Evolutionary conservation across 2,888 invertebrate species (phyloP).

Genomic region (Amphipoea lucens): DNA sequence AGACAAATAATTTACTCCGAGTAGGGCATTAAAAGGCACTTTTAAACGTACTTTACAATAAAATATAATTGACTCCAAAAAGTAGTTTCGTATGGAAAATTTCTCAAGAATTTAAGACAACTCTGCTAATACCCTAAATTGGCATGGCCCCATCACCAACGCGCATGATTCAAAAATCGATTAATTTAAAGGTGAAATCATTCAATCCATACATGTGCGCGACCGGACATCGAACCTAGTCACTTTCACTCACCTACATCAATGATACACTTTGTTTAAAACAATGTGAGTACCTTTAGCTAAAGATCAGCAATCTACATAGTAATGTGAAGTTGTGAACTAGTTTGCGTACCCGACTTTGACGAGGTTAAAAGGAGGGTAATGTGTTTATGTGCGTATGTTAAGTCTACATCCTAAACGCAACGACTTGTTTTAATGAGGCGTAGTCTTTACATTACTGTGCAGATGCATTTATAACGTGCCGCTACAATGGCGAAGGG

Average conservation of each 20-base stretch:
- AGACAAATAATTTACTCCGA: background rate
- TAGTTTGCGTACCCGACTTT: conserved; percentile 7
- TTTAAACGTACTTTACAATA: background rate
- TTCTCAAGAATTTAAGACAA: background rate
- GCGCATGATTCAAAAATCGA: conserved; percentile 19
- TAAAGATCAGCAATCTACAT: conserved; percentile 17
- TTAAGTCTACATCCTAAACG: background rate
- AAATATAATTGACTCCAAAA: background rate
- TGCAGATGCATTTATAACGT: background rate
- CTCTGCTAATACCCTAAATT: background rate
- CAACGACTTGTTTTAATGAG: background rate
- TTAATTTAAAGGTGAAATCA: conserved; percentile 50
- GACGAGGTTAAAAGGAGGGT: conserved; percentile 10
- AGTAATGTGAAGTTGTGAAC: conserved; percentile 15
- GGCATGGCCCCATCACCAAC: background rate
- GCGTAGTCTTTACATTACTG: background rate
- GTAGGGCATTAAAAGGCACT: background rate
- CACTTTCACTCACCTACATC: conserved; percentile 62
- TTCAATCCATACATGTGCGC: conserved; percentile 21
- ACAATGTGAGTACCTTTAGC: conserved; percentile 47
- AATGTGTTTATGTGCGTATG: conserved; percentile 8
- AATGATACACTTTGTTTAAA: conserved; percentile 57
- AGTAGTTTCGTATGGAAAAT: background rate
- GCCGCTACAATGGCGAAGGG: background rate
- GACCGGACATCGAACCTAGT: conserved; percentile 49